phyloP scores from a whole-genome alignment of 2,113 vertebrate species.

The Pelobates fuscus region DNA sequence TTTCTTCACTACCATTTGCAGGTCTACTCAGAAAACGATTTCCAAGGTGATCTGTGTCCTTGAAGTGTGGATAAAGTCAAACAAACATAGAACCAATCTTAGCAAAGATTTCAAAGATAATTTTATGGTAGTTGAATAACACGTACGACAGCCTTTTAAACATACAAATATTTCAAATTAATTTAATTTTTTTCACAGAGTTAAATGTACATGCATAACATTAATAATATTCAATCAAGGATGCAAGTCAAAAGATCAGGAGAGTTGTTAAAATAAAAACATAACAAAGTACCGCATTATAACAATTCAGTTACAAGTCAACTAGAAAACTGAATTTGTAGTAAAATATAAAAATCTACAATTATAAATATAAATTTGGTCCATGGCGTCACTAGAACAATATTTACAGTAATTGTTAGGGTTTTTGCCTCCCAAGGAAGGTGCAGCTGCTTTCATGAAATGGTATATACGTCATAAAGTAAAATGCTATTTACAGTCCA shows the following conservation, averaged over 20 bases:
- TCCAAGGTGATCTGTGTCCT: no score
- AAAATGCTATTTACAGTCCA: constrained; percentile 77
- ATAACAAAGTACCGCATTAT: constrained; percentile 72
- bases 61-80: no score
- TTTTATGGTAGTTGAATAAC: no score
- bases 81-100: no score
- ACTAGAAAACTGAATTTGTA: constrained; percentile 88
- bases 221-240: constrained; percentile 74
- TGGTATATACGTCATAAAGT: constrained; percentile 63
- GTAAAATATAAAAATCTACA: constrained; percentile 98
- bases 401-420: constrained; percentile 88
- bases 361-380: constrained; percentile 99
- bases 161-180: constrained; percentile 14
- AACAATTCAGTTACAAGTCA: constrained; percentile 77
- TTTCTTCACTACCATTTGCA: no score
- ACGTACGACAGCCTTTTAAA: no score
- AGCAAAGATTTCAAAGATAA: no score
- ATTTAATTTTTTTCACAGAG: constrained; percentile 69
- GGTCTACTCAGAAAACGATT: no score
- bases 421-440: constrained; percentile 68
- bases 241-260: constrained; percentile 66
- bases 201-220: constrained; percentile 81
- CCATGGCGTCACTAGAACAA: constrained; percentile 86
- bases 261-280: constrained; percentile 73
- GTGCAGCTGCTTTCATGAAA: constrained; percentile 67